phyloP scores from a whole-genome alignment of 2,113 vertebrate genomes.

The Notothenia rossii region DNA sequence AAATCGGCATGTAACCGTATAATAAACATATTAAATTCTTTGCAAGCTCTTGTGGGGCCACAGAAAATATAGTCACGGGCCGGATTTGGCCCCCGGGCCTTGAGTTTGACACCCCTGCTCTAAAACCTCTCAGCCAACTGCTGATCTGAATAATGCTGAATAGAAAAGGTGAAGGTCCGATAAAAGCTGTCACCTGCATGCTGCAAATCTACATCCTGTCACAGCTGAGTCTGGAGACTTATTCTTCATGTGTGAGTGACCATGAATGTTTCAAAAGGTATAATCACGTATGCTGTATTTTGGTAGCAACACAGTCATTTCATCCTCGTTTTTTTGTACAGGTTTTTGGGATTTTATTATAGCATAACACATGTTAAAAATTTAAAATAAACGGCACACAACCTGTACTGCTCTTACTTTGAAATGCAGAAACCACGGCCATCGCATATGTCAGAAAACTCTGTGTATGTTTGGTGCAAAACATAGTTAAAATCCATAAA shows the following conservation, averaged over 20 bases:
- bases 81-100: too few relatives aligned
- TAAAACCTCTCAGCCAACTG: conserved; percentile 6
- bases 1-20: too few relatives aligned
- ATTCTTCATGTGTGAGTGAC: neutral
- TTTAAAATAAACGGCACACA: neutral
- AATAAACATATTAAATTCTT: too few relatives aligned
- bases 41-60: too few relatives aligned
- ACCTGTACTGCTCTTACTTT: neutral
- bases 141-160: conserved; percentile 45
- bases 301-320: neutral
- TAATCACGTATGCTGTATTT: neutral
- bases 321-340: neutral
- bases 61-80: too few relatives aligned
- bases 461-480: too few relatives aligned
- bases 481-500: too few relatives aligned
- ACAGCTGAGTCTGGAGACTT: conserved; percentile 17
- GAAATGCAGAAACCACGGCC: too few relatives aligned
- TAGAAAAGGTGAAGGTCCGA: conserved; percentile 13
- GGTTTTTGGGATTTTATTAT: neutral
- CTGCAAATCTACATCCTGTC: neutral
- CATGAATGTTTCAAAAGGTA: neutral
- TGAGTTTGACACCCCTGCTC: conserved; percentile 4
- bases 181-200: conserved; percentile 31
- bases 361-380: neutral
- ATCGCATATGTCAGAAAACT: too few relatives aligned